Evolutionary conservation across 2,797 vertebrate species (phyloP), one percentile per base, ranked within the genome.

Genomic region (Sebastes cheni): DNA sequence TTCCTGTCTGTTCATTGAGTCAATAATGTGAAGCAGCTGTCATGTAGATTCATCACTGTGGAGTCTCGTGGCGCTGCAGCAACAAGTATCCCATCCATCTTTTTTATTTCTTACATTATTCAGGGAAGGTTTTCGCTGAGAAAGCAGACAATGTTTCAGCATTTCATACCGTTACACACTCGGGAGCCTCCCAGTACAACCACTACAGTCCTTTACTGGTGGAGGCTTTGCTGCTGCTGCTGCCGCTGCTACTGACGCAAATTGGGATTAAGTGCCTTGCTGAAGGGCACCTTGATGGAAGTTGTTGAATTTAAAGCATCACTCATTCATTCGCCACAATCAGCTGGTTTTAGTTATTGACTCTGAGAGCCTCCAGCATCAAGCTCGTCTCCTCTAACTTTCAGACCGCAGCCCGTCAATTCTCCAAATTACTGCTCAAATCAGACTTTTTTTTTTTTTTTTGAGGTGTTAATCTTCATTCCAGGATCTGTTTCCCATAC

Each of bases 51-150:
- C 64, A 73, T 85, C 77, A 65, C 73, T 12, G 42, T 60, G n/a
- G 61, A 70, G 58, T 30, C 74, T 82, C 72, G 1, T 36, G 10
- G 27, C 25, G 34, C 67, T 4, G 75, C 85, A 71, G 75, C 81
- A 77, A 82, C 82, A 83, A 74, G 83, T 83, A 2, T 36, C 67
- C 60, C 81, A 86, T 90, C 85, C 81, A 75, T 92, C 85, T 84
- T 81, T 60, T 29, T 77, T 67, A 64, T 50, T n/a, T 42, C 70
- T 66, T 75, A 12, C 77, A 78, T 34, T 77, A 67, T 65, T 70
- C 83, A 59, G 64, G 11, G 60, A 14, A 27, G 27, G 30, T 8
- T 74, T 87, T 54, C 76, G 89, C 88, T 82, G 85, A 87, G 82
- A 8, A 27, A 65, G 82, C 82, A 64, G 52, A 59, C 68, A 54